Base-by-base conservation (phyloP, 2,113 vertebrate genomes). In the Macrotis lagotis region DNA sequence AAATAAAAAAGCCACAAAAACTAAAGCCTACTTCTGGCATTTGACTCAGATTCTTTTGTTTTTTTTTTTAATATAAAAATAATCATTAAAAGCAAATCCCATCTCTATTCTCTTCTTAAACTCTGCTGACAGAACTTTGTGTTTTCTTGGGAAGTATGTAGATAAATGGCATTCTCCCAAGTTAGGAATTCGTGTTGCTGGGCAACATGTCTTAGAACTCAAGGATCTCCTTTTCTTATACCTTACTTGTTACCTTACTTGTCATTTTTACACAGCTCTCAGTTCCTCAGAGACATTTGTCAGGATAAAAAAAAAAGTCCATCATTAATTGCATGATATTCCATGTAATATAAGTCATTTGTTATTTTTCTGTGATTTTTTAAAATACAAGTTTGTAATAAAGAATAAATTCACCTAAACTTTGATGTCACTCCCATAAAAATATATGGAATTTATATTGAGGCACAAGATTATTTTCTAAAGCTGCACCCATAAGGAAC, bases 111-210 rank as follows among this genome's bases (percentile, higher is more conserved):
- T 91, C 50, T 93, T 92, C 88, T 51, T 48, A 95, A 93, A 90
- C 26, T 90, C 37, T 83, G 37, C 66, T 44, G 19, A 83, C 22
- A 83, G 66, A 44, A 44, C 19, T 44, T 44, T 44, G 66, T 66
- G n/a, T 90, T 52, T 94, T 83, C 14, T 50, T 94, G 92, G 37
- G n/a, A 94, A 96, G 90, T 16, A 90, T 14, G 93, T 93, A 83
- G 26, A 92, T 47, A 50, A 92, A 95, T n/a, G 28, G 37, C 4
- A 92, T 49, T 88, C 31, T 90, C 51, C 83, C 24, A 3, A 59
- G n/a, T 90, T 91, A 90, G 95, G 51, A 94, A 94, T 94, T 92
- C 25, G n/a, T 19, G 37, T 19, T n/a, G 24, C n/a, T 83, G n/a
- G 1, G 44, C 44, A 83, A 44, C 37, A 83, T 22, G 37, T 44